A percentile compares a stretch with the other conserved stretches of the same genome.
phyloP scores from a whole-genome alignment of 2,888 invertebrate species.

The Pseudococcus longispinus region DNA sequence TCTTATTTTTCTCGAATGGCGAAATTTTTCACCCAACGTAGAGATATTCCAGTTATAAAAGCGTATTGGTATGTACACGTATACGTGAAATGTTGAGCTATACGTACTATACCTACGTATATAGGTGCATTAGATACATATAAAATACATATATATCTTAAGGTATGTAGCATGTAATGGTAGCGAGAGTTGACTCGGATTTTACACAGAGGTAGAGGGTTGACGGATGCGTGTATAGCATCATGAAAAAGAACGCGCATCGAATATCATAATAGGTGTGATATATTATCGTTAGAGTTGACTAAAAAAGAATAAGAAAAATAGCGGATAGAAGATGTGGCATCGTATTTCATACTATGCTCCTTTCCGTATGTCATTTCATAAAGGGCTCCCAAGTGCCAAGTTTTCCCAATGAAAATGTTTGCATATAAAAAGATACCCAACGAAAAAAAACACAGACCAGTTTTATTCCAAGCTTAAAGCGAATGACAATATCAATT shows the following conservation, averaged over 20 bases:
- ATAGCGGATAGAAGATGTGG: neutral
- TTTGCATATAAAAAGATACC: neutral
- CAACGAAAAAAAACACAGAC: neutral
- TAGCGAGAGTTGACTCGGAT: neutral
- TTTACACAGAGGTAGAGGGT: neutral
- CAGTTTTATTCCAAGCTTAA: neutral
- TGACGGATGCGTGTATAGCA: constrained; percentile 3
- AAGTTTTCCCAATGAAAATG: constrained; percentile 29
- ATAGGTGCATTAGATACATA: neutral
- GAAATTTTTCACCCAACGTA: neutral
- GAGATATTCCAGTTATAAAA: neutral
- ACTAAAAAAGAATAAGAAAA: constrained; percentile 25
- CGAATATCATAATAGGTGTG: constrained; percentile 47
- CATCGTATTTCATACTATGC: constrained; percentile 20
- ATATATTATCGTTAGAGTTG: neutral
- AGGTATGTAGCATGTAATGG: neutral
- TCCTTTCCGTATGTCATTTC: constrained; percentile 15
- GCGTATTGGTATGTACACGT: neutral
- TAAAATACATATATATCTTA: neutral
- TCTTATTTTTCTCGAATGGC: neutral
- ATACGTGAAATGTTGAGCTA: neutral
- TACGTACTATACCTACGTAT: too few relatives aligned
- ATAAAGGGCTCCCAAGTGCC: neutral
- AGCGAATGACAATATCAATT: neutral
- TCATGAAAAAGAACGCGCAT: constrained; percentile 35